Evolutionary conservation across 1,140 invertebrate species (phyloP), one percentile per base, ranked within the genome.

Genomic region (Drosophila elegans): DNA sequence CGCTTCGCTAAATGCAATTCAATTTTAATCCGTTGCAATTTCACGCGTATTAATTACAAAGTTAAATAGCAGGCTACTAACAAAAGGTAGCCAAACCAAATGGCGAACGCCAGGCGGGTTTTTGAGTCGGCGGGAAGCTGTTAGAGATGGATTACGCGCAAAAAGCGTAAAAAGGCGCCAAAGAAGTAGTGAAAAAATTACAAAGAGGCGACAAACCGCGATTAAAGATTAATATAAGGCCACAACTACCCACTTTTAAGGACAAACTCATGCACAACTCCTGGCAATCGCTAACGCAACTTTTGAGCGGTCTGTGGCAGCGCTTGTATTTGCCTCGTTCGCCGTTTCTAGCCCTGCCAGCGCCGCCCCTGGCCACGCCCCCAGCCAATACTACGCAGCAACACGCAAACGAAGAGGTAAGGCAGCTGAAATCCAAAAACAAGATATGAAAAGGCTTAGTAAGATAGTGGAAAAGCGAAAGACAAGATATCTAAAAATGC

Each of bases 201-300:
- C 10, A 12, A 12, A 9, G 10, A 2, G 21, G 39, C 49, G 12
- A 42, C 16, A 13, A 49, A 56, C 27, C 16, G 9, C 7, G 16
- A 7, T 3, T 4, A 29, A 29, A 44, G 3, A 13, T 4, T 4
- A 34, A 34, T 21, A 38, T 9, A 12, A 34, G 27, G 7, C 32
- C 25, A 34, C 55, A 55, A 44, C 13, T 41, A 9, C 41, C 13
- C 13, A 32, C 41, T 21, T 13, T 1, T 32, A 56, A 38, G 44
- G n/a, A 16, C 38, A 11, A 74, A 53, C 80, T 56, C 79, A 89
- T 89, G 84, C 73, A 49, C 64, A 32, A 36, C 38, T 61, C 68
- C 76, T 89, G 84, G 85, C 76, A 77, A 34, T 41, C 68, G 56
- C 61, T 89, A n/a, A 67, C 68, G 38, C 62, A 69, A n/a, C 38